Evolutionary conservation across 2,113 vertebrate species (phyloP).

Genomic region (Microcebus jonahi): DNA sequence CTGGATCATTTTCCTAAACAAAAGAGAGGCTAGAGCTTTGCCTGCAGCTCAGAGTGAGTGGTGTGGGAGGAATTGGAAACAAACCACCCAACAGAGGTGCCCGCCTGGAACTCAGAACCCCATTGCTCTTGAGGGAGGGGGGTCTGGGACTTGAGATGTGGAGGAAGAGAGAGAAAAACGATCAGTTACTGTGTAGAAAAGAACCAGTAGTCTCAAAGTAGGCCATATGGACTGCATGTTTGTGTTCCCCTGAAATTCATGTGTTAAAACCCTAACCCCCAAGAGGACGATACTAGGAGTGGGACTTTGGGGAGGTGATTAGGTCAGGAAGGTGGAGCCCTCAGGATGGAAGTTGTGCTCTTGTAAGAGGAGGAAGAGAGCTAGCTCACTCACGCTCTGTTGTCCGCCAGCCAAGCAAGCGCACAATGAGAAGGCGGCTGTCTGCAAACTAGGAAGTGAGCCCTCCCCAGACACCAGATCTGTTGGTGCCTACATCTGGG

Average conservation of each 20-base stretch:
- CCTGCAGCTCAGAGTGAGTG: neutral
- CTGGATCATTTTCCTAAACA: slow-evolving; percentile 66
- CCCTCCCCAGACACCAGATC: neutral
- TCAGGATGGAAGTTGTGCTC: neutral
- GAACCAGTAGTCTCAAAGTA: accelerated
- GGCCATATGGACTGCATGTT: neutral
- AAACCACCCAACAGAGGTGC: neutral
- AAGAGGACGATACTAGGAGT: neutral
- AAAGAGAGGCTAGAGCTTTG: slow-evolving; percentile 58
- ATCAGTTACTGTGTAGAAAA: neutral
- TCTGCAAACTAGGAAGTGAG: neutral
- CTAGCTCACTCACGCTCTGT: too few species aligned
- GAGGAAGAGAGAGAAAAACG: neutral
- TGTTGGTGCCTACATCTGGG: too few species aligned
- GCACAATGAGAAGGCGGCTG: neutral
- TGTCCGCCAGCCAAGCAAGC: too few species aligned
- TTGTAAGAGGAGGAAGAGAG: neutral
- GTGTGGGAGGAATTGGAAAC: neutral
- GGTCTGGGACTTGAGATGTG: neutral
- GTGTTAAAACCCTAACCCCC: neutral
- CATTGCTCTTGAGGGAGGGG: accelerated
- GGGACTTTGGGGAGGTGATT: neutral
- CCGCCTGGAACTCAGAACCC: neutral
- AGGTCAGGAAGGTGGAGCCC: neutral
- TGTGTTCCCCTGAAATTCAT: neutral